Evolutionary conservation across 2,888 invertebrate genomes (phyloP).

Genomic region (Chrysina gloriosa): DNA sequence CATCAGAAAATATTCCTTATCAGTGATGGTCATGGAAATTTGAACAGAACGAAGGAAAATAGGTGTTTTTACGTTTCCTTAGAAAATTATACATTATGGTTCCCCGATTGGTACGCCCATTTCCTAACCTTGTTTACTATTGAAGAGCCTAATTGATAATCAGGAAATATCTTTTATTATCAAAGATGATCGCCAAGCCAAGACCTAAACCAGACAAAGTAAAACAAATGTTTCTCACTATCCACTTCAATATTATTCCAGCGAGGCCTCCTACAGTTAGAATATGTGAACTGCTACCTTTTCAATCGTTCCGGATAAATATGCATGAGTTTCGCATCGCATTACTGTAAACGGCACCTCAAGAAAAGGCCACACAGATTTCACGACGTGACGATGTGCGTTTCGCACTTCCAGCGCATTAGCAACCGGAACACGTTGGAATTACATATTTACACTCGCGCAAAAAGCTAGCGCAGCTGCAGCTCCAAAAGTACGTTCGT

Average conservation of each 20-base stretch:
- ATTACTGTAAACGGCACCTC: not conserved
- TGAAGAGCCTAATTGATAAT: no score
- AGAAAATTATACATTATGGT: no score
- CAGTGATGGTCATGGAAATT: not conserved
- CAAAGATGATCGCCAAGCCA: no score
- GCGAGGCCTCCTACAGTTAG: not conserved
- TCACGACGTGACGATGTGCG: not conserved
- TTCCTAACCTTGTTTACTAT: no score
- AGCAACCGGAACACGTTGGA: not conserved
- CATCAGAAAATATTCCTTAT: not conserved
- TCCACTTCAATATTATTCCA: not conserved
- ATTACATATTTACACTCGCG: constrained; percentile 19
- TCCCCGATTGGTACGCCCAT: no score
- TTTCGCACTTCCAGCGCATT: not conserved
- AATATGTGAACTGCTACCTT: not conserved
- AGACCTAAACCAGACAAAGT: no score
- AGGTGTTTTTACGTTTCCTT: no score
- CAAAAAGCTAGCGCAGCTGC: constrained; percentile 28
- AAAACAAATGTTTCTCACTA: no score
- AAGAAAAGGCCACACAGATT: constrained; percentile 9
- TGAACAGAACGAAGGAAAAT: not conserved
- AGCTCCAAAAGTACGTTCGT: constrained; percentile 12
- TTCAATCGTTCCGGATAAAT: not conserved
- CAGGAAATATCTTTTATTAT: no score
- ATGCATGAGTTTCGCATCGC: not conserved